A percentile compares a stretch with the other conserved stretches of the same genome.
These are phyloP conservation scores for Melanostigma gelatinosum DNA, from an alignment of 2,113 vertebrate genomes.

Conservation along the genomic window DNA sequence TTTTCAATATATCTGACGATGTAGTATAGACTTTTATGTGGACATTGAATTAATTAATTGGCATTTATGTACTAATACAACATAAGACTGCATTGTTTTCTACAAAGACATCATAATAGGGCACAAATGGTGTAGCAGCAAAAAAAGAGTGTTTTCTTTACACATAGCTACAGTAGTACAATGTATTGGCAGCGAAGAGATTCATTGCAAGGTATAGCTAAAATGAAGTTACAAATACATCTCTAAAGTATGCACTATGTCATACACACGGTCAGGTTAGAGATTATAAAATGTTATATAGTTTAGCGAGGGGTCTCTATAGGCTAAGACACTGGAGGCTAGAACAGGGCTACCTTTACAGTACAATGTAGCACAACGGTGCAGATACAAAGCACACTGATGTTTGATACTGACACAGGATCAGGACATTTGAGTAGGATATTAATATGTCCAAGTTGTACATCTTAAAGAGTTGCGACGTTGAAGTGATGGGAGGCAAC, in stretches of 20 bases:
- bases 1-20: constrained; percentile 70
- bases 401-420: constrained; percentile 58
- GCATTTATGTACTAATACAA: constrained; percentile 70
- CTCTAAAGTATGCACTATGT: constrained; percentile 65
- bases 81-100: constrained; percentile 74
- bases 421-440: constrained; percentile 32
- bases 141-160: constrained; percentile 77
- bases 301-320: constrained; percentile 59
- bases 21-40: constrained; percentile 70
- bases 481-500: constrained; percentile 20
- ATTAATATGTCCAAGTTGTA: constrained; percentile 40
- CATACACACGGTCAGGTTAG: constrained; percentile 66
- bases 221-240: constrained; percentile 65
- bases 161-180: constrained; percentile 74
- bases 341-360: constrained; percentile 56
- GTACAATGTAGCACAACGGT: constrained; percentile 47
- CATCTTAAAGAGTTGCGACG: constrained; percentile 40
- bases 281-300: constrained; percentile 65
- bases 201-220: constrained; percentile 60
- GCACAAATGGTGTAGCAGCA: constrained; percentile 89
- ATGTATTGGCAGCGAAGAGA: constrained; percentile 64
- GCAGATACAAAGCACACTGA: constrained; percentile 64
- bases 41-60: constrained; percentile 72
- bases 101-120: constrained; percentile 81
- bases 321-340: constrained; percentile 66